Percentiles rank a stretch among this genome's conserved stretches.
These are phyloP conservation scores for Corvus hawaiiensis DNA, from an alignment of 2,113 vertebrate species.

Conservation along the genomic window DNA sequence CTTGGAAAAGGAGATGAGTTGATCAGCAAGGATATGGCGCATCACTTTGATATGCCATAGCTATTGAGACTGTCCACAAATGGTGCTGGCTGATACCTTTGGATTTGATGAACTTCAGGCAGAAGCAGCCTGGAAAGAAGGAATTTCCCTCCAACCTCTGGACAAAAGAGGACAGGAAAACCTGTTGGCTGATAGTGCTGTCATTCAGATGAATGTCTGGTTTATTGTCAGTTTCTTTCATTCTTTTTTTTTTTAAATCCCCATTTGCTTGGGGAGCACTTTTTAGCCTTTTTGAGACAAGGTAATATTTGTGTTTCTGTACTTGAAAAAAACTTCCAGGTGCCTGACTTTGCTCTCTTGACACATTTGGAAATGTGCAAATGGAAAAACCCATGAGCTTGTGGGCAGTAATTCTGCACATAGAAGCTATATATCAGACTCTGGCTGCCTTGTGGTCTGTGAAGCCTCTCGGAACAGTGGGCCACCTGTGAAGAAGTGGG, in stretches of 20 bases:
- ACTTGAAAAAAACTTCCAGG: neutral
- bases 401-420: neutral
- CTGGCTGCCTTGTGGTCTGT: neutral
- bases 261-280: neutral
- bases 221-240: neutral
- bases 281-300: neutral
- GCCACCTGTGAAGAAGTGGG: neutral
- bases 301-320: neutral
- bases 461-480: neutral
- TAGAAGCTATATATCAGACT: accelerated
- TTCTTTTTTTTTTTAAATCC: neutral
- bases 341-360: neutral
- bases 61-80: neutral
- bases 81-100: neutral
- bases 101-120: neutral
- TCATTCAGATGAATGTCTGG: neutral
- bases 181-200: neutral
- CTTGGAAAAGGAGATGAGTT: neutral
- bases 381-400: neutral
- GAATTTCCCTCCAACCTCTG: neutral
- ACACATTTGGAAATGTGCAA: neutral
- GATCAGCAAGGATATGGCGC: neutral
- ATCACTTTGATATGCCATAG: neutral
- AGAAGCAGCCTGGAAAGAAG: neutral
- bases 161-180: neutral